A percentile compares a stretch with the other conserved stretches of the same genome.
These are phyloP conservation scores for Chaenocephalus aceratus DNA, from an alignment of 2,113 vertebrate genomes.

Conservation along the genomic window DNA sequence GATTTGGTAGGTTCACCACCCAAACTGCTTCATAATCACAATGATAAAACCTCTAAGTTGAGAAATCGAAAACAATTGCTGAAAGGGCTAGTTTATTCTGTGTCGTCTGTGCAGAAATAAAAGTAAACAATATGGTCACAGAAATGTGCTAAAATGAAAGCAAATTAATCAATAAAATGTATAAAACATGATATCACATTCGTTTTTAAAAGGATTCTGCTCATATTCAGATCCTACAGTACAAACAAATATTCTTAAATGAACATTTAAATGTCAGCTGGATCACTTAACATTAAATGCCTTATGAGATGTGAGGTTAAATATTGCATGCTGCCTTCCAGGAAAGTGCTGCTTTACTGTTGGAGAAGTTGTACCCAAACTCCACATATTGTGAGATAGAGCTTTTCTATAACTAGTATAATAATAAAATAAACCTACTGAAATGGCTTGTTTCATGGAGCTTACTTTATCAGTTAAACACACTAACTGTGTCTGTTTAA, in stretches of 20 bases:
- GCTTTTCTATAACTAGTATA: neutral
- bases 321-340: neutral
- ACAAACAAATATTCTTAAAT: neutral
- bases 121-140: neutral
- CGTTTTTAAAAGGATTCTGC: neutral
- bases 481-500: neutral
- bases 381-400: neutral
- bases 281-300: neutral
- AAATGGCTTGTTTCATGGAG: neutral
- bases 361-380: neutral
- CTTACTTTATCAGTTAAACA: neutral
- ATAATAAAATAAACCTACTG: neutral
- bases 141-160: neutral
- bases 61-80: neutral
- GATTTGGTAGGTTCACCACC: neutral
- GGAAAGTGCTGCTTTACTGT: neutral
- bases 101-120: neutral
- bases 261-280: neutral
- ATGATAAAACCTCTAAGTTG: neutral
- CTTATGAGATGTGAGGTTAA: neutral
- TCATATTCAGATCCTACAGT: neutral
- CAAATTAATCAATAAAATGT: neutral
- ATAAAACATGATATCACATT: neutral
- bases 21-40: neutral
- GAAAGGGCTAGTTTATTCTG: neutral